Percentiles rank a stretch among this genome's conserved stretches.
phyloP scores from a whole-genome alignment of 2,113 vertebrate species.

The Daphoenositta chrysoptera region DNA sequence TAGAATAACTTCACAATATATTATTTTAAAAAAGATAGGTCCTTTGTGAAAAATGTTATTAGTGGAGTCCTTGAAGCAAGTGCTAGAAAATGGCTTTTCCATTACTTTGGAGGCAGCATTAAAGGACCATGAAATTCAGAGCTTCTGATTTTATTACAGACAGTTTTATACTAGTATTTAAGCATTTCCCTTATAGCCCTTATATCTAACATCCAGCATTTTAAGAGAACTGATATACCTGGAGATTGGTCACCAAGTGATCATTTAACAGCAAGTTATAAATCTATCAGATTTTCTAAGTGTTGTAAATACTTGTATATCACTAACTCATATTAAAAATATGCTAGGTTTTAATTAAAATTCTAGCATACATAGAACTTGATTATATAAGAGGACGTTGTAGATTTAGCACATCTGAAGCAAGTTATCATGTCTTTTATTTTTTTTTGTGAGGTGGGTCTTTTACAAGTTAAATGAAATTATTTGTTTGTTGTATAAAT shows the following conservation, averaged over 20 bases:
- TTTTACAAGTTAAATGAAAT: background rate
- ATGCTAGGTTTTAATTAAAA: background rate
- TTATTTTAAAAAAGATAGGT: constrained; percentile 27
- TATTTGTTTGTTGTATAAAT: background rate
- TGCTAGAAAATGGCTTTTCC: constrained; percentile 70
- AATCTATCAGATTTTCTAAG: constrained; percentile 40
- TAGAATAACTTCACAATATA: constrained; percentile 55
- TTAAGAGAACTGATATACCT: constrained; percentile 32
- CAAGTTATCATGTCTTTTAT: background rate
- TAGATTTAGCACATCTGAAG: background rate
- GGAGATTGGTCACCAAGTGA: constrained; percentile 11
- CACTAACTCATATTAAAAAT: background rate
- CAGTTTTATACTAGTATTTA: constrained; percentile 62
- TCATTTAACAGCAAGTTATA: constrained; percentile 42
- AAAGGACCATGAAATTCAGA: constrained; percentile 71
- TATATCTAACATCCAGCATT: constrained; percentile 23
- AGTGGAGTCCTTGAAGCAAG: constrained; percentile 69
- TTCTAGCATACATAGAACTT: background rate
- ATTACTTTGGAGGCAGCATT: constrained; percentile 65
- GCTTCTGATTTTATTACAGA: constrained; percentile 65
- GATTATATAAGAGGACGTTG: background rate
- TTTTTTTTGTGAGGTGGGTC: background rate
- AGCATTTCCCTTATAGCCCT: constrained; percentile 43
- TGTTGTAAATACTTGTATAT: background rate
- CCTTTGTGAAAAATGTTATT: constrained; percentile 67